phyloP scores from a whole-genome alignment of 2,797 vertebrate species.

The Tympanoctomys barrerae region DNA sequence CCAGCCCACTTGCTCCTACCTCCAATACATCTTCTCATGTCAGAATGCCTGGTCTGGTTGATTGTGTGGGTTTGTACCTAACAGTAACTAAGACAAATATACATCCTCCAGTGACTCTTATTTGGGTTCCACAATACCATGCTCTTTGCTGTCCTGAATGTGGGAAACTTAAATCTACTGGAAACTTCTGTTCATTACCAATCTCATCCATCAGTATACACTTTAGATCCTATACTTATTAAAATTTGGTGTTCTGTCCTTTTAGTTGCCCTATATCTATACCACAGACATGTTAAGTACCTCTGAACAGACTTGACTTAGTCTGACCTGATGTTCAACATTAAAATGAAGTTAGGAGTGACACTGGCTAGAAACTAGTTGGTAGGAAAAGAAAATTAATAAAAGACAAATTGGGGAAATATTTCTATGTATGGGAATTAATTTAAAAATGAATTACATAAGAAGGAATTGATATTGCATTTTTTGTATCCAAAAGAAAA shows the following conservation, averaged over 20 bases:
- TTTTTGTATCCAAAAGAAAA: constrained; percentile 42
- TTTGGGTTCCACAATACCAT: neutral
- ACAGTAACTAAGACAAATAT: neutral
- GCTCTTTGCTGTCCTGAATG: neutral
- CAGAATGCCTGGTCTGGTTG: too few species aligned
- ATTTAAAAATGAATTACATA: constrained; percentile 22
- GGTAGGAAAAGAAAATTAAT: constrained; percentile 31
- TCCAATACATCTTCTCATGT: too few species aligned
- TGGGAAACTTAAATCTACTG: neutral
- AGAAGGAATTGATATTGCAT: neutral
- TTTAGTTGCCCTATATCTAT: neutral
- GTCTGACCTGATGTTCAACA: constrained; percentile 21
- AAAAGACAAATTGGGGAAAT: constrained; percentile 11
- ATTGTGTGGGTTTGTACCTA: too few species aligned
- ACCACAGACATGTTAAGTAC: neutral
- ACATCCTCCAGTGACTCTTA: neutral
- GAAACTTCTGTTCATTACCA: neutral
- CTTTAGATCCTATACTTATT: neutral
- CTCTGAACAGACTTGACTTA: constrained; percentile 24
- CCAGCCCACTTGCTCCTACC: too few species aligned
- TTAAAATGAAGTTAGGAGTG: constrained; percentile 28
- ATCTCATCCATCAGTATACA: neutral
- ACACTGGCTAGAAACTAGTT: constrained; percentile 15
- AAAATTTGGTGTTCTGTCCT: neutral
- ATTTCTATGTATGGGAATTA: constrained; percentile 33